These are phyloP conservation scores for Drosophila kanapiae DNA, from an alignment of 1,140 invertebrate species.

Conservation along the genomic window DNA sequence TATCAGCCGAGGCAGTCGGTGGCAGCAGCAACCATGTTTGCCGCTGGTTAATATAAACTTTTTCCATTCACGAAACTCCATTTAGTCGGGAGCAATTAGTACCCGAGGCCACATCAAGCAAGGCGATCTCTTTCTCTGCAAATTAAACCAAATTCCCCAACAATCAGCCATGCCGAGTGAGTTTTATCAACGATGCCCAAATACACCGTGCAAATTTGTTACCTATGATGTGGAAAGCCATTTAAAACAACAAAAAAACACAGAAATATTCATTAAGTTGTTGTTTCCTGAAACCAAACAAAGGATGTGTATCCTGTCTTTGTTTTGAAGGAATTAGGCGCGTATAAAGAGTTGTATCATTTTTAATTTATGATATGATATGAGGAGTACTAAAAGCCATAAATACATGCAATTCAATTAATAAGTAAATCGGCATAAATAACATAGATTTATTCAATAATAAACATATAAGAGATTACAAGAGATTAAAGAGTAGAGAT, in stretches of 20 bases:
- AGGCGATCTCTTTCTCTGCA: constrained; percentile 17
- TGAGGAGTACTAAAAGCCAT: not conserved
- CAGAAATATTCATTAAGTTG: not conserved
- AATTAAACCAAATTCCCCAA: constrained; percentile 40
- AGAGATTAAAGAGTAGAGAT: no score
- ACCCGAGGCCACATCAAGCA: constrained; percentile 24
- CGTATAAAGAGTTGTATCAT: not conserved
- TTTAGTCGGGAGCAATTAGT: constrained; percentile 47
- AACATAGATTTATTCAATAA: not conserved
- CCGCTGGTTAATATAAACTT: constrained; percentile 40
- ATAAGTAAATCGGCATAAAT: not conserved
- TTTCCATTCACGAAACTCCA: constrained; percentile 34
- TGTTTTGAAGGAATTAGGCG: not conserved
- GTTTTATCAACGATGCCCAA: constrained; percentile 12
- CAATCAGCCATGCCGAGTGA: constrained; percentile 37
- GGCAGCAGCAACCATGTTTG: constrained; percentile 7
- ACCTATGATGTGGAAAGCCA: no score
- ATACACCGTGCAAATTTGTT: not conserved
- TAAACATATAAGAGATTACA: not conserved
- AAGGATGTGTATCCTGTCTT: not conserved
- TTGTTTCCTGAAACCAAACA: not conserved
- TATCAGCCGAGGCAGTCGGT: constrained; percentile 13
- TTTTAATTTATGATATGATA: constrained; percentile 2
- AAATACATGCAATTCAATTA: not conserved
- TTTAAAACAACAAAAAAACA: not conserved